Base-by-base conservation (phyloP, 2,888 invertebrate genomes). In the Allolobophora icterica region DNA sequence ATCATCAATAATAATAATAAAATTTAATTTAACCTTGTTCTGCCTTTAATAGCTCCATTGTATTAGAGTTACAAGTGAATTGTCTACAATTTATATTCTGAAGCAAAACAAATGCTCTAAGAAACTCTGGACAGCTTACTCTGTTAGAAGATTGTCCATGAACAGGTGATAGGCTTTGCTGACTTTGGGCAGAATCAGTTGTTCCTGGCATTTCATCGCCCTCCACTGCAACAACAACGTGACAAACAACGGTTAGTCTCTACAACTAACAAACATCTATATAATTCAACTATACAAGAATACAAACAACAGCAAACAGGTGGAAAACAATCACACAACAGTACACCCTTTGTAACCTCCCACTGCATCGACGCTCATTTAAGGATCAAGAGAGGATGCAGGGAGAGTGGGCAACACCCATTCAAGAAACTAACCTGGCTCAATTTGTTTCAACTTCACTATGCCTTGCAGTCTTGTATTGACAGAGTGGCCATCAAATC, bases 121-220 rank as follows among this genome's bases (percentile, higher is more conserved):
- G 71, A 71, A 71, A 71, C 1, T 8, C 52, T 13, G 8, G 71
- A 71, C 11, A 11, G 71, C 71, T 71, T 71, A 71, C 71, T 71
- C 71, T 71, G 71, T 71, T 71, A 71, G 6, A 71, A 71, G 71
- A 71, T 71, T 71, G 71, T 71, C 71, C 71, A 71, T 71, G 71
- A 71, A 8, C 30, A 71, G 71, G n/a, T 71, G 71, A 71, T 71
- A n/a, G n/a, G 11, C 71, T 71, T n/a, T 71, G 30, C 13, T 30
- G 71, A 71, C 71, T 71, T 8, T n/a, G 71, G 71, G 71, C n/a
- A 71, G 71, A 71, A n/a, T 71, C 71, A 71, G 30, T 71, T 71
- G 71, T 71, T 71, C 71, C 71, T 71, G 71, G 71, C 71, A 71
- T 71, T 71, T 71, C 71, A 71, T 71, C 71, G 11, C 71, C 71